These are phyloP conservation scores for Limnodromus scolopaceus DNA, from an alignment of 2,797 vertebrate genomes.

Conservation along the genomic window DNA sequence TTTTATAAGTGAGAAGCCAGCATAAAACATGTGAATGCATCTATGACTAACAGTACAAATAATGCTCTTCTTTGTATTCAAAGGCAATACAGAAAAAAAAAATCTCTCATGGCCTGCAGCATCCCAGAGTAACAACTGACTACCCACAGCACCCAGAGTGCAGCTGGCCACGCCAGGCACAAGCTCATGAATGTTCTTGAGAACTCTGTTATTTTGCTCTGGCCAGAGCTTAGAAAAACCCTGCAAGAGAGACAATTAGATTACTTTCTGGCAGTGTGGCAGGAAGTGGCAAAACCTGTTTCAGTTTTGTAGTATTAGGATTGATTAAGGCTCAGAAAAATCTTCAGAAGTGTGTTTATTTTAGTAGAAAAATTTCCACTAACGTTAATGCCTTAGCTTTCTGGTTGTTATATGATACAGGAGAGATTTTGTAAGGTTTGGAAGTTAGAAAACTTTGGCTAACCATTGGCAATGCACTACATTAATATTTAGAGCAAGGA, in stretches of 20 bases:
- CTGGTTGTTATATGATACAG: neutral
- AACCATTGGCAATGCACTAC: neutral
- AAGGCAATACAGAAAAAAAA: neutral
- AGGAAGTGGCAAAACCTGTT: neutral
- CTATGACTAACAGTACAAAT: neutral
- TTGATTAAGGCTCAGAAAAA: neutral
- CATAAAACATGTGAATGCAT: neutral
- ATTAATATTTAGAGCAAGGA: neutral
- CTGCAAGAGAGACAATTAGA: neutral
- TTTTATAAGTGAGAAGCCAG: neutral
- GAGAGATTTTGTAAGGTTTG: neutral
- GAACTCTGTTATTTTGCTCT: neutral
- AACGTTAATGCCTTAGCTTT: neutral
- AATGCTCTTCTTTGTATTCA: neutral
- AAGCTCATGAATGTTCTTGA: accelerated
- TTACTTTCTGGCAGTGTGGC: neutral
- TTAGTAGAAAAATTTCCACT: neutral
- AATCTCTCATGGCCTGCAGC: neutral
- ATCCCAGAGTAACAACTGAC: neutral
- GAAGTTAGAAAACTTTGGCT: neutral
- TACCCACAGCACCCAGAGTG: neutral
- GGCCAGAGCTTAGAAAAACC: neutral
- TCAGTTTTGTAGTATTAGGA: neutral
- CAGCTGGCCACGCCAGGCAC: neutral
- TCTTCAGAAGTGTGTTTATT: neutral